These are phyloP conservation scores for Harpegnathos saltator DNA, from an alignment of 1,140 invertebrate species.

Conservation along the genomic window DNA sequence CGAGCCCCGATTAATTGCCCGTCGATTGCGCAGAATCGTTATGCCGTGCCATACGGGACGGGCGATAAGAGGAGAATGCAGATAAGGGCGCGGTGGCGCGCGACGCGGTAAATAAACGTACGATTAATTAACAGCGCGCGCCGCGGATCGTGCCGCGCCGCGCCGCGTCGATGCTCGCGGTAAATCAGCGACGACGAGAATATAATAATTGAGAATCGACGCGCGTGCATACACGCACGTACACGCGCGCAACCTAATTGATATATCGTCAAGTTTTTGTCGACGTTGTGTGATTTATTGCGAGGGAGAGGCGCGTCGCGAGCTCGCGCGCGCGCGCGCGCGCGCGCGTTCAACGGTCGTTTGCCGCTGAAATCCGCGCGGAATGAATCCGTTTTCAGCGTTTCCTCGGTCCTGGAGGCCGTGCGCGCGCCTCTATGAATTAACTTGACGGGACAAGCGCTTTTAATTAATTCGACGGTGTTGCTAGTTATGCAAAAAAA, in stretches of 20 bases:
- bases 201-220: constrained; percentile 73
- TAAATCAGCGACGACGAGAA: constrained; percentile 61
- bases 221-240: constrained; percentile 33
- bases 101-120: constrained; percentile 52
- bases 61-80: constrained; percentile 36
- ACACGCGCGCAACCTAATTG: constrained; percentile 66
- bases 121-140: constrained; percentile 65
- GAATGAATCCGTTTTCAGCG: constrained; percentile 28
- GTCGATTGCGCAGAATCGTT: constrained; percentile 29
- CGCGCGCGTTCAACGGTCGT: constrained; percentile 35
- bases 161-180: constrained; percentile 45
- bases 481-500: constrained; percentile 1
- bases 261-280: constrained; percentile 70
- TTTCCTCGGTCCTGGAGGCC: no score
- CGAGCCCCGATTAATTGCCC: constrained; percentile 36
- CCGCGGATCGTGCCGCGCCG: no score
- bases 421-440: not conserved
- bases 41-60: not conserved
- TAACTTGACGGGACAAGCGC: constrained; percentile 23
- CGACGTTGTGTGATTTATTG: constrained; percentile 51
- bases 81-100: constrained; percentile 25
- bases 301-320: not conserved
- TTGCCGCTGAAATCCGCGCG: constrained; percentile 18
- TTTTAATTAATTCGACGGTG: constrained; percentile 47
- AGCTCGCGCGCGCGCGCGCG: constrained; percentile 18